Evolutionary conservation across 2,888 invertebrate genomes (phyloP).

Genomic region (Abrostola triplasia): DNA sequence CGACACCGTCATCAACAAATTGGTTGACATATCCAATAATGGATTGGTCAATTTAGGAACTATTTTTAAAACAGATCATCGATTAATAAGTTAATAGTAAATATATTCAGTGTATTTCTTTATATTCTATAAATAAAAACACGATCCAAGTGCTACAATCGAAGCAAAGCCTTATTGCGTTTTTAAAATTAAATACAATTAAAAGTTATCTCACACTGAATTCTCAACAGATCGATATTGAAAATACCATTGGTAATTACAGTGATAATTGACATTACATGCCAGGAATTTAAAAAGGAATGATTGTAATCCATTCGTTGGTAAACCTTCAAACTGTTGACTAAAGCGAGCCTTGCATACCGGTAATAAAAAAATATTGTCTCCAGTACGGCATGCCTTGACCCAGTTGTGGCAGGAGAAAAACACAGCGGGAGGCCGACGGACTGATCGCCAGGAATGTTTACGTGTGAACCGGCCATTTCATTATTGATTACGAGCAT

Average conservation of each 20-base stretch:
- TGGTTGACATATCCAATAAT: slow-evolving; percentile 39
- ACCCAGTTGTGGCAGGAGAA: slow-evolving; percentile 52
- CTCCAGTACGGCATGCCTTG: slow-evolving; percentile 43
- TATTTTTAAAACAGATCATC: slow-evolving; percentile 22
- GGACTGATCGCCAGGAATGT: slow-evolving; percentile 38
- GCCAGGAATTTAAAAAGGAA: slow-evolving; percentile 21
- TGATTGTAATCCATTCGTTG: slow-evolving; percentile 21
- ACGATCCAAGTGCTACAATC: not conserved
- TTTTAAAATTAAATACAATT: not conserved
- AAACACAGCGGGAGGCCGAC: slow-evolving; percentile 49
- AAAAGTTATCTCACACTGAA: not conserved
- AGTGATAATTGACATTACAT: not conserved
- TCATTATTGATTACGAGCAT: slow-evolving; percentile 38
- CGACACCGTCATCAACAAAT: slow-evolving; percentile 28
- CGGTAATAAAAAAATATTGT: slow-evolving; percentile 46
- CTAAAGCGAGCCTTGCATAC: slow-evolving; percentile 35
- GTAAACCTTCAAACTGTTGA: slow-evolving; percentile 5
- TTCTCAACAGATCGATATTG: slow-evolving; percentile 1
- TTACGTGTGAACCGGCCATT: slow-evolving; percentile 46
- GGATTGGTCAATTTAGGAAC: slow-evolving; percentile 29
- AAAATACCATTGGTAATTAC: slow-evolving; percentile 3
- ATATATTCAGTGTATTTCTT: too few relatives aligned
- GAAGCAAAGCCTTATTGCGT: not conserved
- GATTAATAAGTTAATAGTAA: not conserved
- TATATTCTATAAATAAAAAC: too few relatives aligned